Base-by-base conservation (phyloP, 2,113 vertebrate genomes). In the Cygnus atratus region DNA sequence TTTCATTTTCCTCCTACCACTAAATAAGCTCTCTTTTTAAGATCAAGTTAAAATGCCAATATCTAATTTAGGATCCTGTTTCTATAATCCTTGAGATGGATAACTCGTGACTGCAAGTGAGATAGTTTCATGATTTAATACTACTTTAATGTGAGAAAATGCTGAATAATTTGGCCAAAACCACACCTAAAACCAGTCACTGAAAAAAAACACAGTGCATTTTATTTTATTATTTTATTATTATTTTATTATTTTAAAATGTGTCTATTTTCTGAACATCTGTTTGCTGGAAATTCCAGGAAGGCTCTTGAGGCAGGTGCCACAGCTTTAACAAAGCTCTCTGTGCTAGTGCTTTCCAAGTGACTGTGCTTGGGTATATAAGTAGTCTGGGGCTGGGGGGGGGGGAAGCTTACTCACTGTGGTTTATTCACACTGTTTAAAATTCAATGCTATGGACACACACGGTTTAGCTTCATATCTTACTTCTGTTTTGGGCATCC, bases 11-110 rank as follows among this genome's bases (percentile, higher is more conserved):
- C 13, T 81, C 13, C 61, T 81, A 37, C 17, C 54, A 61, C 68
- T 92, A 88, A 90, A 92, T 93, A 94, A 82, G 28, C 18, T 57
- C 7, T 82, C 75, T 78, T 93, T 48, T 94, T 76, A 68, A 73
- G 81, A 88, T 54, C 61, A 92, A 54, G 58, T 26, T 93, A 75
- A 90, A 91, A 95, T 79, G 76, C 86, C 83, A 93, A 78, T 90
- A 92, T 28, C 72, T 95, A 94, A 76, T 94, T 92, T 87, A 90
- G 68, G 73, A 65, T 93, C 39, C 31, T 87, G n/a, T 87, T 95
- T 84, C 91, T 95, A 4, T 62, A 90, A 82, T 74, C 35, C 26
- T 83, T 68, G 29, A 74, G 61, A 77, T 71, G 35, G 93, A 39
- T 84, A 82, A 74, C 37, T 90, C n/a, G 39, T 63, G 44, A 88